phyloP scores from a whole-genome alignment of 2,797 vertebrate genomes.

The Dromococcyx pavoninus region DNA sequence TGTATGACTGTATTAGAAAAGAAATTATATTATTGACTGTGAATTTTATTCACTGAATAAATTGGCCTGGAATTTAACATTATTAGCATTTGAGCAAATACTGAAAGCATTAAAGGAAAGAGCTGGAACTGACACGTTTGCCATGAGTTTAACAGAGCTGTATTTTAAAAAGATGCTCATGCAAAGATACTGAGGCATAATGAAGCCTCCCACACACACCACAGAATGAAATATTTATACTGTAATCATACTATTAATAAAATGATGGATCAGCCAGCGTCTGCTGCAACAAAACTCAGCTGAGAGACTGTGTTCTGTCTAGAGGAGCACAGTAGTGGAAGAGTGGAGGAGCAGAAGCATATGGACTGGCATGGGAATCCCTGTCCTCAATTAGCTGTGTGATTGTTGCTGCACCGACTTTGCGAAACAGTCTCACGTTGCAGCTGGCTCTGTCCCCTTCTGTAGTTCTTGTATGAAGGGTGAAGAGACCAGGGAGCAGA shows the following conservation, averaged over 20 bases:
- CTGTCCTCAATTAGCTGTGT: background rate
- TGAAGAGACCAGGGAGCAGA: background rate
- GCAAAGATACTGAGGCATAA: background rate
- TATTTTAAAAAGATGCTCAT: background rate
- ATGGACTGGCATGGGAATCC: background rate
- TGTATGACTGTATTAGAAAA: background rate
- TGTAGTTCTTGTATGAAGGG: background rate
- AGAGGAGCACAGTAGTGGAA: background rate
- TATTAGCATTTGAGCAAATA: constrained; percentile 44
- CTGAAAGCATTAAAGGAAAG: constrained; percentile 17
- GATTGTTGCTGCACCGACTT: background rate
- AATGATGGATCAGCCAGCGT: background rate
- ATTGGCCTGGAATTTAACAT: constrained; percentile 38
- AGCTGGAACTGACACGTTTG: constrained; percentile 30
- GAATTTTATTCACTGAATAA: constrained; percentile 39
- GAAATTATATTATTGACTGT: background rate
- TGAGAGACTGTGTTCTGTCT: background rate
- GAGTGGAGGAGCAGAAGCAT: background rate
- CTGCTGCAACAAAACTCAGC: background rate
- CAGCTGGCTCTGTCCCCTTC: background rate
- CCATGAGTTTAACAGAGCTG: background rate
- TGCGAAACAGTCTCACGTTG: background rate
- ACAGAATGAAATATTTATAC: constrained; percentile 57
- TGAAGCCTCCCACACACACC: background rate
- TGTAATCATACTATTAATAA: constrained; percentile 57